phyloP scores from a whole-genome alignment of 2,888 invertebrate genomes.

The Clusia tigrina region DNA sequence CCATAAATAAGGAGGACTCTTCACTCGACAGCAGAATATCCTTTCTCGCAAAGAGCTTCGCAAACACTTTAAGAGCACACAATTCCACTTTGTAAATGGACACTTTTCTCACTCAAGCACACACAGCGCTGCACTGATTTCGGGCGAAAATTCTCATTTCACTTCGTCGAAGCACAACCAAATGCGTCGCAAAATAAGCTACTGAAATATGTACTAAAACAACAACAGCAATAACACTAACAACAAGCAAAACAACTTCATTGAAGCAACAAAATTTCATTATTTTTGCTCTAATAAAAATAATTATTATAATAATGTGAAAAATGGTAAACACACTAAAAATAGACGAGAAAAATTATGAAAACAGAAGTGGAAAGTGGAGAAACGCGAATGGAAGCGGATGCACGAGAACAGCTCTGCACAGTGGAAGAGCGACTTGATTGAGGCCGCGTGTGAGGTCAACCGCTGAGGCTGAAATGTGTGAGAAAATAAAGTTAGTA shows the following conservation, averaged over 20 bases:
- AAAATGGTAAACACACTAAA: slow-evolving; percentile 30
- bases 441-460: neutral
- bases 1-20: too few relatives aligned
- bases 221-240: neutral
- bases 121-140: slow-evolving; percentile 10
- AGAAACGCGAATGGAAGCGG: neutral
- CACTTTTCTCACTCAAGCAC: neutral
- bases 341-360: neutral
- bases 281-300: slow-evolving; percentile 45
- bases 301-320: slow-evolving; percentile 38
- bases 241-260: slow-evolving; percentile 29
- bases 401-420: neutral
- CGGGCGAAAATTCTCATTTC: slow-evolving; percentile 8
- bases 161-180: neutral
- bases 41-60: neutral
- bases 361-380: neutral
- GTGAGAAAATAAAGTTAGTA: too few relatives aligned
- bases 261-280: slow-evolving; percentile 46
- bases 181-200: neutral
- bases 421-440: neutral
- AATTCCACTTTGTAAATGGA: neutral
- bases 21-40: neutral
- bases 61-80: neutral
- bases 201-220: neutral
- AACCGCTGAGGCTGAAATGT: neutral